phyloP scores from a whole-genome alignment of 2,888 invertebrate genomes.

The Ctena decussata region DNA sequence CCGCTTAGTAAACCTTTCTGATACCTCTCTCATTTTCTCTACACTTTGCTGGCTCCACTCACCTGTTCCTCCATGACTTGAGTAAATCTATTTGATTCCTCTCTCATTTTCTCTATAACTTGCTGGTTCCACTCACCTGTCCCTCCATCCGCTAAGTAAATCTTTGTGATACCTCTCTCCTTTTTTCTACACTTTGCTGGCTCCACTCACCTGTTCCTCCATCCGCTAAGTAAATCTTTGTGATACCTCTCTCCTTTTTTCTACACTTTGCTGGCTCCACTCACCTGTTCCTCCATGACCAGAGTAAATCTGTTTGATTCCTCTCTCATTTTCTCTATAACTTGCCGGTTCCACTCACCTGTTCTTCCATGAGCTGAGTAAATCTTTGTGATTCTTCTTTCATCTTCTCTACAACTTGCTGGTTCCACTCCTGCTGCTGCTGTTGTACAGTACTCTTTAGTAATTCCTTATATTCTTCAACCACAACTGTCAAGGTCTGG shows the following conservation, averaged over 20 bases:
- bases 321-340: conserved; percentile 58
- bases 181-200: conserved; percentile 56
- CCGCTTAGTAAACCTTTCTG: conserved; percentile 38
- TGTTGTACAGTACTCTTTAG: conserved; percentile 66
- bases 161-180: conserved; percentile 53
- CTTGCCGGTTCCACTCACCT: conserved; percentile 50
- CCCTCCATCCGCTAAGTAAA: conserved; percentile 32
- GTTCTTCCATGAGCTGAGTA: conserved; percentile 34
- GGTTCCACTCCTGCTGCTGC: conserved; percentile 71
- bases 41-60: conserved; percentile 61
- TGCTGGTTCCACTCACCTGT: conserved; percentile 66
- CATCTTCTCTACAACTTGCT: conserved; percentile 59
- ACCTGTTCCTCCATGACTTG: conserved; percentile 52
- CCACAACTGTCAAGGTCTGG: conserved; percentile 76
- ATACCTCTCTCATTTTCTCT: conserved; percentile 54
- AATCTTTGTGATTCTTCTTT: conserved; percentile 55
- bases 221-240: conserved; percentile 41
- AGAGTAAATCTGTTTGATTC: conserved; percentile 49
- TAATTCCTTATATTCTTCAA: conserved; percentile 80
- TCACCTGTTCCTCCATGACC: conserved; percentile 51
- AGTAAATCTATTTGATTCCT: conserved; percentile 50
- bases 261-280: conserved; percentile 62
- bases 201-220: conserved; percentile 60
- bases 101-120: conserved; percentile 56
- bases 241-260: conserved; percentile 53